Percentiles rank a stretch among this genome's conserved stretches.
Conservation (phyloP, 2,888 invertebrate genomes). For the Anagyrus pseudococci region DNA sequence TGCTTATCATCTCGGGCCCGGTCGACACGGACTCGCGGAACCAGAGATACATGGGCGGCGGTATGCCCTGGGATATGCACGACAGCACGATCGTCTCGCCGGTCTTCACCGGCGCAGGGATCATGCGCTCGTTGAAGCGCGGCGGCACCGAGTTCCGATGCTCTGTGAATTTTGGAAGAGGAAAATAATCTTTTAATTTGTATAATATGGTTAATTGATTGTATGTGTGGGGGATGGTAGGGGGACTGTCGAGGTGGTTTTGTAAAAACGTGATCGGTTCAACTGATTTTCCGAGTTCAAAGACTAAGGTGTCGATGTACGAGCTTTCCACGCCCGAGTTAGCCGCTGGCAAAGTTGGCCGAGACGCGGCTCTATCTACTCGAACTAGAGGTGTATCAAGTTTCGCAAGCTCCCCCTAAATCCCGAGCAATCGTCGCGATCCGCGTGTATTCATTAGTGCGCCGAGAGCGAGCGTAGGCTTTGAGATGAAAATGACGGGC, state of each 20-base stretch:
- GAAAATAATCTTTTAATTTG: no score
- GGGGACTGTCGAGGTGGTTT: neutral
- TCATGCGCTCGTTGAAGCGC: conserved; percentile 59
- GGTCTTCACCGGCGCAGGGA: conserved; percentile 57
- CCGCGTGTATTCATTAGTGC: neutral
- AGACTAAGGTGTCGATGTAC: no score
- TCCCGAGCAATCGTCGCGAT: conserved; percentile 1
- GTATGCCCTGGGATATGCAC: conserved; percentile 64
- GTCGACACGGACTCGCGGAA: conserved; percentile 55
- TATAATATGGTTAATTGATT: neutral
- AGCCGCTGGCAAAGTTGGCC: no score
- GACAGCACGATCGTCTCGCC: conserved; percentile 63
- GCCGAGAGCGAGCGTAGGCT: neutral
- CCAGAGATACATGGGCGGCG: conserved; percentile 62
- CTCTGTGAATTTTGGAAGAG: conserved; percentile 51
- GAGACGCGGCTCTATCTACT: no score
- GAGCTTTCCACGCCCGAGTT: no score
- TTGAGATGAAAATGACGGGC: conserved; percentile 1
- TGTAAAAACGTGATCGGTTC: no score
- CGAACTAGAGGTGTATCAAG: no score
- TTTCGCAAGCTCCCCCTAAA: neutral
- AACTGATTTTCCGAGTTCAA: neutral
- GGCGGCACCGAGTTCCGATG: conserved; percentile 58
- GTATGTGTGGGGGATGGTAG: neutral
- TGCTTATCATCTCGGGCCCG: conserved; percentile 56